These are phyloP conservation scores for Lagocephalus sceleratus DNA, from an alignment of 2,797 vertebrate genomes.

Conservation along the genomic window DNA sequence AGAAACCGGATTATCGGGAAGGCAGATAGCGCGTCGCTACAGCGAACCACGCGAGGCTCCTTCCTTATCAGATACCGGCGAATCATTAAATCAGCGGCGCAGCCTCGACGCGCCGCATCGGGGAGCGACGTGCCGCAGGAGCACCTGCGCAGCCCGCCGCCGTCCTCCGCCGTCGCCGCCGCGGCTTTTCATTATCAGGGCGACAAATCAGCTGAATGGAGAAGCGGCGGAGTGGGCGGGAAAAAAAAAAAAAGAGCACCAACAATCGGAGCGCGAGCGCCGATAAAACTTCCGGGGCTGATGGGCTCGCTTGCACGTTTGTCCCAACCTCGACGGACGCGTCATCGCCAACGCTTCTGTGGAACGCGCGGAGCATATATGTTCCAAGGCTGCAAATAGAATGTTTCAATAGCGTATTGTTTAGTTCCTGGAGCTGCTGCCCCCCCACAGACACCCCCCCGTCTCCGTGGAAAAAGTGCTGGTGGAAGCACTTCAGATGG, in stretches of 20 bases:
- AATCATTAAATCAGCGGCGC: conserved; percentile 49
- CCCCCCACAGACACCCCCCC: conserved; percentile 17
- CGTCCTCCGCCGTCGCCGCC: conserved; percentile 10
- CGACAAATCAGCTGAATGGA: conserved; percentile 35
- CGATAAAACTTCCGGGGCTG: conserved; percentile 25
- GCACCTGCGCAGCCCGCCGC: conserved; percentile 10
- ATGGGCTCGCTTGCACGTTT: conserved; percentile 20
- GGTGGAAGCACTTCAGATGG: conserved; percentile 46
- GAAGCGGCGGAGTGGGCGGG: conserved; percentile 7
- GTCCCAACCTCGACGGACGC: conserved; percentile 8
- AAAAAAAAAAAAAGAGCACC: conserved; percentile 11
- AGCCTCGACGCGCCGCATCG: conserved; percentile 39
- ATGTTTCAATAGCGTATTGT: conserved; percentile 40
- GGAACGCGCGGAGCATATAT: not conserved
- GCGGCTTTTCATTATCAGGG: conserved; percentile 25
- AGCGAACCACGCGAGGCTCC: conserved; percentile 18
- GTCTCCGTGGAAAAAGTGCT: conserved; percentile 49
- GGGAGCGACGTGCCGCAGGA: conserved; percentile 26
- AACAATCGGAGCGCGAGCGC: conserved; percentile 11
- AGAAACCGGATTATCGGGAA: conserved; percentile 49
- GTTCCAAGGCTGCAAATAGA: conserved; percentile 20
- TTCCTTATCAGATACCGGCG: conserved; percentile 47
- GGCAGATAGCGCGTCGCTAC: conserved; percentile 29
- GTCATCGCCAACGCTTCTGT: not conserved
- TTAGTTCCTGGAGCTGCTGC: conserved; percentile 25